Base-by-base conservation (phyloP, 2,113 vertebrate genomes). In the Athene noctua region DNA sequence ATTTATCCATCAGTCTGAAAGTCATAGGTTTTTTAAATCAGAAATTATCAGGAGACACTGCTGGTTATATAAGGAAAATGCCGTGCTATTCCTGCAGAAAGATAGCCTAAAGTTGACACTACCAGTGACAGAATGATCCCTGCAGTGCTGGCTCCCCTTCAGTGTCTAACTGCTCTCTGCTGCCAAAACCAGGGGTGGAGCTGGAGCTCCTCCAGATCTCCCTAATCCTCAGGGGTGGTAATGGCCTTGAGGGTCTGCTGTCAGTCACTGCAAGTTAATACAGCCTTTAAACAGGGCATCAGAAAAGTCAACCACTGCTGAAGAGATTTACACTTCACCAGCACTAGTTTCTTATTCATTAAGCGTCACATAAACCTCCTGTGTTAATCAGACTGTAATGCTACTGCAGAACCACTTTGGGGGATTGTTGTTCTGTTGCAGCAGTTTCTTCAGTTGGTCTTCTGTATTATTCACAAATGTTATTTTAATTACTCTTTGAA, bases 401-500 rank as follows among this genome's bases (percentile, higher is more conserved):
- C 62, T 65, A 34, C 92, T 16, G 20, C 67, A 88, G 87, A 95
- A 51, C 70, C 91, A 96, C 96, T 96, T 91, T 77, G 84, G 97
- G 96, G 92, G 92, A 96, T 95, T 97, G 86, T 96, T 93, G 86
- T 96, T 93, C 79, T 96, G 80, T 94, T 94, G 92, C 92, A 59
- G 86, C 90, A 68, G 92, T 78, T 95, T 88, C 92, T 96, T 96
- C 84, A 90, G 84, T 87, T 96, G 90, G 80, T 93, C 95, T 96
- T 94, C 73, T 96, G 55, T 95, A 94, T 97, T 96, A 97, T 97
- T 97, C 92, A 94, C 94, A 96, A 94, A 93, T 96, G 95, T 95
- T 97, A 90, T 96, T 97, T 96, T 97, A 97, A 97, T 97, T 97
- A 96, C 91, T 96, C 94, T 94, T 93, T 96, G 95, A 94, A 94